Base-by-base conservation (phyloP, 2,888 invertebrate species). In the Pyralis farinalis region DNA sequence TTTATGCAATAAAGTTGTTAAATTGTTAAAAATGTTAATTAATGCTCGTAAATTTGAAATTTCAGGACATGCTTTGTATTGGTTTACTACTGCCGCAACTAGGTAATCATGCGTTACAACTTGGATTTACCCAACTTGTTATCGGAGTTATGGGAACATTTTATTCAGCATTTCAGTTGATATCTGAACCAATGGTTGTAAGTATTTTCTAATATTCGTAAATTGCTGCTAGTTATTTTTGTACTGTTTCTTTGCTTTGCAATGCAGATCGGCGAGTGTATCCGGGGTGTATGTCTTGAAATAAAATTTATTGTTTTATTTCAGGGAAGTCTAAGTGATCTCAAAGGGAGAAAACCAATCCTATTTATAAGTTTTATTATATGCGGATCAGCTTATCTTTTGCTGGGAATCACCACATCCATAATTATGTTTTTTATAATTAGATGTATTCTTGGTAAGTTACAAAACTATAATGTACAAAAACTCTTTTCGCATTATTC, bases 241-340 rank as follows among this genome's bases (percentile, higher is more conserved):
- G n/a, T n/a, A n/a, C n/a, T n/a, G n/a, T n/a, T n/a, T n/a, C n/a
- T n/a, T n/a, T n/a, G n/a, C n/a, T n/a, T n/a, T n/a, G n/a, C n/a
- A n/a, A n/a, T n/a, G n/a, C n/a, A n/a, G n/a, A n/a, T n/a, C n/a
- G n/a, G n/a, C n/a, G n/a, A n/a, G n/a, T n/a, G n/a, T n/a, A n/a
- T n/a, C n/a, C n/a, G n/a, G 16, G 4, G 16, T 16, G 2, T 4
- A 16, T 16, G 9, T 27, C 27, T 27, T 6, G 7, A n/a, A 27
- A 27, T 27, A 27, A 27, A 12, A 31, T 31, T 12, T 12, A 12
- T 10, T 12, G 7, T 31, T 12, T 12, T 1, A 12, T 73, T 74
- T 33, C 60, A 91, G 91, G 91, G 91, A 37, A 90, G 89, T 55
- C 80, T 90, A 67, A 91, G 91, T 63, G 92, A 92, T 60, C 61